Evolutionary conservation across 2,113 vertebrate genomes (phyloP), one percentile per base, ranked within the genome.

Genomic region (Myrmecophaga tridactyla): DNA sequence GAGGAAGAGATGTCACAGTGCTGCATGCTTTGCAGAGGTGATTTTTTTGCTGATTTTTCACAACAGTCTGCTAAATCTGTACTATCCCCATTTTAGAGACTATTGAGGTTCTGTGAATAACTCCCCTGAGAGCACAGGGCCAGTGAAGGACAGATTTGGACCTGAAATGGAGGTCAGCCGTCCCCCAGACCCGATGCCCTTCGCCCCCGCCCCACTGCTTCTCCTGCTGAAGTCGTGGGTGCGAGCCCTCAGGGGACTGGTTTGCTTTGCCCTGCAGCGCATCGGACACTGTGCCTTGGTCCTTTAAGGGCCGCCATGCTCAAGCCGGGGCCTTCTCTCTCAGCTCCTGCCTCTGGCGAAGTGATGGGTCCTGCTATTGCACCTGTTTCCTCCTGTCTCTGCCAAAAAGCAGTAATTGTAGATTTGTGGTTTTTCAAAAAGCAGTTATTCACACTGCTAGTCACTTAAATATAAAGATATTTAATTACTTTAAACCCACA

Each of bases 201-300:
- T 41, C 7, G 7, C n/a, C 31, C 29, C 7, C 17, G 27, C 27
- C 56, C 13, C 6, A 1, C 12, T 53, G 53, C 56, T 7, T 15
- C 60, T 12, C n/a, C 23, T 43, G 27, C 11, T 0, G 0, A 4
- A 4, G 29, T 46, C 18, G 0, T 0, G 10, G 15, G 21, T 39
- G 9, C 9, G 13, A 75, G 46, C 29, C 63, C 58, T 36, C 13
- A 23, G 69, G 17, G 4, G 25, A 8, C 67, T 34, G 5, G 15
- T 7, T 11, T 3, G 9, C 17, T 21, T 56, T 69, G 63, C 15
- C 75, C 41, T 48, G 18, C 8, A 43, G n/a, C 29, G 0, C 4
- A 6, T 18, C 1, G 4, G 23, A 13, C 5, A 0, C 0, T 39
- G 21, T 41, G 51, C 23, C 46, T 17, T 56, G 34, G 31, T 29